A percentile compares a stretch with the other conserved stretches of the same genome.
These are phyloP conservation scores for Capitulum mitella DNA, from an alignment of 2,888 invertebrate genomes.

Conservation along the genomic window DNA sequence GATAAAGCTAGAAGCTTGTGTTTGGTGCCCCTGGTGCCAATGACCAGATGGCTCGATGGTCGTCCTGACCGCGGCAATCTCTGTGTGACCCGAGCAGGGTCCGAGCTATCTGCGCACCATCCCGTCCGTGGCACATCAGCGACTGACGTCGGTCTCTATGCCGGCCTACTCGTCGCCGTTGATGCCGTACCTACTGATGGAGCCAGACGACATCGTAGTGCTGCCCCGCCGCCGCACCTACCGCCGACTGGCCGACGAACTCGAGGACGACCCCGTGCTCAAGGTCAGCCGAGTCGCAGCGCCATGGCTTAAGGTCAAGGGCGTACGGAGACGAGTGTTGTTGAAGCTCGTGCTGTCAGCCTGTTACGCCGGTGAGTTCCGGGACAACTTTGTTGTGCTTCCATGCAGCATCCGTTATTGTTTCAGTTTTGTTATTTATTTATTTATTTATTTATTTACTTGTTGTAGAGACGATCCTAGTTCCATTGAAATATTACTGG, in stretches of 20 bases:
- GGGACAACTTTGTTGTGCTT: too few relatives aligned
- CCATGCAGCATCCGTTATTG: too few relatives aligned
- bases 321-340: too few relatives aligned
- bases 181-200: conserved; percentile 13
- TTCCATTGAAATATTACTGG: too few relatives aligned
- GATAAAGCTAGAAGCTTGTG: too few relatives aligned
- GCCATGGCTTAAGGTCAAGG: too few relatives aligned
- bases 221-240: background rate
- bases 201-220: background rate
- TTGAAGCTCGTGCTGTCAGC: too few relatives aligned
- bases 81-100: background rate
- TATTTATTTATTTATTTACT: too few relatives aligned
- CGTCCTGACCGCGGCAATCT: background rate
- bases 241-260: background rate
- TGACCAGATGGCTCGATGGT: background rate
- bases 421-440: too few relatives aligned
- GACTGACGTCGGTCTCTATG: background rate
- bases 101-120: background rate
- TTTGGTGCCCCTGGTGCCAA: too few relatives aligned
- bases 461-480: too few relatives aligned
- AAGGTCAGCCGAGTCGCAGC: background rate
- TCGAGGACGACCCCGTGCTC: conserved; percentile 15
- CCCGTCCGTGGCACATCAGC: conserved; percentile 1
- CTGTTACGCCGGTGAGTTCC: too few relatives aligned
- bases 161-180: background rate